A percentile compares a stretch with the other conserved stretches of the same genome.
phyloP scores from a whole-genome alignment of 2,113 vertebrate species.

The Rhadina sibilatrix region DNA sequence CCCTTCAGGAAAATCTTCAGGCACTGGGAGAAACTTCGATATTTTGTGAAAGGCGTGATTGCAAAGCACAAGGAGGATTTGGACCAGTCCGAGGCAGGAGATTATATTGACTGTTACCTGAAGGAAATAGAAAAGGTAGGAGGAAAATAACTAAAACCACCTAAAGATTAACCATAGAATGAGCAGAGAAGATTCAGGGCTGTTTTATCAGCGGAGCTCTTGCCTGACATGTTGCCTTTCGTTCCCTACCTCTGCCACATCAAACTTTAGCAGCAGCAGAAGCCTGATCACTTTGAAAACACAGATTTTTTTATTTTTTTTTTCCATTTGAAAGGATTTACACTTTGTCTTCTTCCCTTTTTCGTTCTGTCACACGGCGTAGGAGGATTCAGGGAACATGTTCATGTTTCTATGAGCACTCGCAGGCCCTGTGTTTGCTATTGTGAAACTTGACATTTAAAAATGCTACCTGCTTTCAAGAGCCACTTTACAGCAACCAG shows the following conservation, averaged over 20 bases:
- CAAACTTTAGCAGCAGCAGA: constrained; percentile 16
- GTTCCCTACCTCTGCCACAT: neutral
- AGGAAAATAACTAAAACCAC: neutral
- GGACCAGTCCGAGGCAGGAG: constrained; percentile 72
- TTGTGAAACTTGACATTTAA: constrained; percentile 12
- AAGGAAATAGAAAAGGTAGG: constrained; percentile 81
- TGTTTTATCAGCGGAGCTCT: neutral
- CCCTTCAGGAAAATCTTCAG: constrained; percentile 70
- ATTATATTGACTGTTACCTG: constrained; percentile 84
- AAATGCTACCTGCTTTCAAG: neutral
- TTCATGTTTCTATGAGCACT: neutral
- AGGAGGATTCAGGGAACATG: constrained; percentile 2
- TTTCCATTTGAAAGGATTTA: constrained; percentile 13
- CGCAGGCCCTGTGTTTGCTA: neutral
- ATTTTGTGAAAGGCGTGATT: constrained; percentile 65
- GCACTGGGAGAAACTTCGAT: constrained; percentile 47
- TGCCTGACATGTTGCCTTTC: rapidly evolving
- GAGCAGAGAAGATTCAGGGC: neutral
- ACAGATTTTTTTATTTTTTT: neutral
- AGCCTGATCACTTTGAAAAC: neutral
- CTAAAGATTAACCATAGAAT: neutral
- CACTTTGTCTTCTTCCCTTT: constrained; percentile 15
- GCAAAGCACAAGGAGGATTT: constrained; percentile 74
- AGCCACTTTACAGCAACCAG: neutral
- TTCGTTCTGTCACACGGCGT: neutral